Evolutionary conservation across 1,140 invertebrate species (phyloP), one percentile per base, ranked within the genome.

Genomic region (Pogonognathellus flavescens): DNA sequence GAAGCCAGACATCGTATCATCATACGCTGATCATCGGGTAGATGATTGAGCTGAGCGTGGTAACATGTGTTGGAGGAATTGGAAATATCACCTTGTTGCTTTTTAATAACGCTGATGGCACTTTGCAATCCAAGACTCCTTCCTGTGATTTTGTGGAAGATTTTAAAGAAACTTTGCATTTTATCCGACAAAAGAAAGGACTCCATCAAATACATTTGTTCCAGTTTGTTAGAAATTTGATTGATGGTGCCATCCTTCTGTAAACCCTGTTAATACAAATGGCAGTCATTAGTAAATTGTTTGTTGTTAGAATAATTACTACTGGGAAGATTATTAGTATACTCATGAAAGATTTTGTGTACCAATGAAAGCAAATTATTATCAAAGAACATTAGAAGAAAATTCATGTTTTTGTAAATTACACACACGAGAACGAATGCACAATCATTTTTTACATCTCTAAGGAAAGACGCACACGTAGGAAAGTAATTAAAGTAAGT

Each of bases 181-280:
- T 66, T 81, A 18, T 52, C 57, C 9, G 80, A 82, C 5, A 85
- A 22, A 13, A 85, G 59, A 59, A 85, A 85, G 11, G 72, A 85
- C 20, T 85, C 85, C 85, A 85, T 85, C 16, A 85, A 60, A 82
- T 81, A 85, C 18, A 85, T 85, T 31, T 85, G 85, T 22, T 85
- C 85, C 1, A 85, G 41, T 80, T 82, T 85, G 62, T 72, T 82
- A n/a, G 57, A 70, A 11, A 85, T 53, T 76, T 82, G 80, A 62
- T 82, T 82, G 10, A 85, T 49, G 9, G 62, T 49, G 11, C 80
- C 85, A n/a, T 82, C 85, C 18, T 85, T 82, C 41, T 85, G 85
- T 2, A 85, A 50, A 31, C 85, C 85, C 55, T 76, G 16, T 6
- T 9, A 72, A 49, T n/a, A n/a, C 18, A 57, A 13, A 5, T 57